Base-by-base conservation (phyloP, 2,113 vertebrate genomes). In the Calidris pygmaea region DNA sequence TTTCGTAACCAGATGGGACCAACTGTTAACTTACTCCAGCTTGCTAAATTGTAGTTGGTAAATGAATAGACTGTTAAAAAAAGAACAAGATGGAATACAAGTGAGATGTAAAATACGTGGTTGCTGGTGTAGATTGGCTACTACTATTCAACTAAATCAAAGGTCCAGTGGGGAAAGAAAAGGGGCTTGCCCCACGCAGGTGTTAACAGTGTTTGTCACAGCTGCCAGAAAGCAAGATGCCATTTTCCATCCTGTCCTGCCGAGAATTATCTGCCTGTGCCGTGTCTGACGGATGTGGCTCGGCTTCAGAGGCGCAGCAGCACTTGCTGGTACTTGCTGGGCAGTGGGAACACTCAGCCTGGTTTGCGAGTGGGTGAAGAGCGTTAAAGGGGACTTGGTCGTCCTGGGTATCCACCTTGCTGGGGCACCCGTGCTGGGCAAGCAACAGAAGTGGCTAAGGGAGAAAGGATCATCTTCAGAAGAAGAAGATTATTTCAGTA, bases 401-500 rank as follows among this genome's bases (percentile, higher is more conserved):
- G 75, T 58, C 60, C 60, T 72, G 39, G 45, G 9, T 29, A 22
- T 72, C 22, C 30, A 1, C 0, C 3, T 50, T 71, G 30, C 82
- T 30, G 14, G 67, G 60, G 60, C 12, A 2, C 27, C 41, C 32
- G 10, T 55, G 68, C 34, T 13, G 35, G 76, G 56, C 52, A 60
- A 30, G 52, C 3, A 22, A 32, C 73, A 78, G 48, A 68, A 72
- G 27, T 30, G 56, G 26, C 52, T 59, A 23, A 89, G 50, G 68
- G 71, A 66, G 59, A 26, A 56, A 17, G 1, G 1, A 29, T 68
- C 63, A 43, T 56, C 47, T 91, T 87, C 19, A 43, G 43, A 67
- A 85, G 20, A 89, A 48, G 23, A 89, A 39, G 48, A 60, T 81
- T 87, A 68, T 93, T 95, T 85, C n/a, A 39, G 22, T 90, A 85